Base-by-base conservation (phyloP, 1,140 invertebrate species). In the Pseudomyrmex cubaensis region DNA sequence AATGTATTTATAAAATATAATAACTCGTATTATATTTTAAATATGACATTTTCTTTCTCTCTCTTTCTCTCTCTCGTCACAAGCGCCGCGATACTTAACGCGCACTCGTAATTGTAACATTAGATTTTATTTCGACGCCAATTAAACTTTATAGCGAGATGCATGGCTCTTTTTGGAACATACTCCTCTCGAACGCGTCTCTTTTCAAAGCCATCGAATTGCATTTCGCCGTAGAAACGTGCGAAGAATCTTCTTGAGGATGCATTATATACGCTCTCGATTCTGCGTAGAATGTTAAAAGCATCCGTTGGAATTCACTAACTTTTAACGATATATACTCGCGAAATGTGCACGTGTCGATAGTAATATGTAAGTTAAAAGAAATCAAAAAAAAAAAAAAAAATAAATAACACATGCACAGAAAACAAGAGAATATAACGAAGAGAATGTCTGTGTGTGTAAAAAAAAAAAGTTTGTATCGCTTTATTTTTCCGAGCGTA, bases 171-270 rank as follows among this genome's bases (percentile, higher is more conserved):
- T 78, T 59, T 48, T 15, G 17, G 2, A 13, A 59, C 13, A 52
- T 54, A 48, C 57, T 9, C 17, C 17, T 52, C 13, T 13, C 13
- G 9, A 12, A 52, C 50, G 50, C 50, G 17, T n/a, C 20, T 3
- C 54, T 57, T 61, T 59, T 59, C 15, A 46, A 66, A 63, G 35
- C 9, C 48, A 66, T 64, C 44, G 44, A 77, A 83, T 83, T 83
- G 54, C 54, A 67, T 76, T 69, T 76, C 44, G 59, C 52, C 46
- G n/a, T 76, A 62, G 59, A n/a, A 77, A 83, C 82, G 75, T 78
- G 82, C 74, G 22, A 67, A 52, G 73, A 78, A 84, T 84, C 50
- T 77, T 13, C 48, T 80, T 84, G 63, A 77, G 12, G 63, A 80
- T 84, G 35, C 48, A 80, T 84, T 84, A 76, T 77, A 78, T 52